Evolutionary conservation across 1,140 invertebrate genomes (phyloP).

Genomic region (Schlechtendalia chinensis): DNA sequence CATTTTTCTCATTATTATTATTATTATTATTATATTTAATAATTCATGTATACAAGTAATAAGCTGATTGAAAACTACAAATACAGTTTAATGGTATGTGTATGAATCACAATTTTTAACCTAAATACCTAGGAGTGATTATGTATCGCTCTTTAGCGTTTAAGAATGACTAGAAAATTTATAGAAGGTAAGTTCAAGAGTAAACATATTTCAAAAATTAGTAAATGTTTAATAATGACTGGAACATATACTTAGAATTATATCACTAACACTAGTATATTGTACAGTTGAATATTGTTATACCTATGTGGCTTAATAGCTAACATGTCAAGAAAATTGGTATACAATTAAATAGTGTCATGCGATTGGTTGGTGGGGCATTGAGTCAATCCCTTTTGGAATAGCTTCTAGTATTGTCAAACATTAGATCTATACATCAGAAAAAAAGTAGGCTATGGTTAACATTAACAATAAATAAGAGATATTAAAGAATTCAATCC

Average conservation of each 20-base stretch:
- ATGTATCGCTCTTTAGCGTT: conserved; percentile 8
- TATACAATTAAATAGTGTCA: conserved; percentile 21
- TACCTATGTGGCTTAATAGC: conserved; percentile 1
- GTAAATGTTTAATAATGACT: background rate
- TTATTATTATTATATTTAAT: no score
- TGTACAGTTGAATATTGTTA: conserved; percentile 13
- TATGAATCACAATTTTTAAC: conserved; percentile 1
- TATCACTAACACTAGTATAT: conserved; percentile 1
- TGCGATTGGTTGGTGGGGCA: background rate
- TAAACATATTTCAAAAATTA: conserved; percentile 10
- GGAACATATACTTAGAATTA: background rate
- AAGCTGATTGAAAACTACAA: background rate
- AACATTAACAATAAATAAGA: background rate
- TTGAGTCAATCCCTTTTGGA: background rate
- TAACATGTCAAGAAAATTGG: conserved; percentile 15
- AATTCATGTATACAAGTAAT: no score
- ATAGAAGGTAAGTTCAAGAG: conserved; percentile 6
- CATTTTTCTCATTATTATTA: no score
- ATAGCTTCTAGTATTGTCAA: conserved; percentile 1
- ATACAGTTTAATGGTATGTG: background rate
- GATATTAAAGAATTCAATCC: conserved; percentile 14
- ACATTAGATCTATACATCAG: background rate
- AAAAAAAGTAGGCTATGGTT: conserved; percentile 1
- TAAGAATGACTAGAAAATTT: conserved; percentile 12
- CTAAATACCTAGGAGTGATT: background rate